phyloP scores from a whole-genome alignment of 2,113 vertebrate genomes.

The Antigone vipio region DNA sequence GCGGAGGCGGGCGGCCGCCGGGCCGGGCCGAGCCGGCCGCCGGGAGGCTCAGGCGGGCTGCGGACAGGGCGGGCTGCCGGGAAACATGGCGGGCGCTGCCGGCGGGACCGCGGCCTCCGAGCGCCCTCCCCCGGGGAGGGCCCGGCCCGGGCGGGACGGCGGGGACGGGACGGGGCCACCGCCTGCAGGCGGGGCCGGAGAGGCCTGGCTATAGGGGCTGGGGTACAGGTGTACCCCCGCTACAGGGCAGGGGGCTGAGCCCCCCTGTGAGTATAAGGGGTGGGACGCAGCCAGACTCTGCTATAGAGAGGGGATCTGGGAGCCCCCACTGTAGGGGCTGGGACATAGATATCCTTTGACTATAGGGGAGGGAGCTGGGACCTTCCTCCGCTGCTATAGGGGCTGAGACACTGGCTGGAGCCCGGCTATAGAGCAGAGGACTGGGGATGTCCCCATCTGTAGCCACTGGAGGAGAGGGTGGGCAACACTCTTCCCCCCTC shows the following conservation, averaged over 20 bases:
- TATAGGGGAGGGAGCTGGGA: no score
- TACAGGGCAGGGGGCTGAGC: neutral
- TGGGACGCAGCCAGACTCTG: neutral
- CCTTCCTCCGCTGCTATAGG: neutral
- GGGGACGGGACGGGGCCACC: neutral
- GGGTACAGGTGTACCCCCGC: neutral
- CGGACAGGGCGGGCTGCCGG: neutral
- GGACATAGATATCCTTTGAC: neutral
- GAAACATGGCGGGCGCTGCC: neutral
- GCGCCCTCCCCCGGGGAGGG: slow-evolving; percentile 16
- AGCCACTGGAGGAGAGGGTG: neutral
- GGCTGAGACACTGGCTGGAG: accelerated
- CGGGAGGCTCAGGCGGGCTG: neutral
- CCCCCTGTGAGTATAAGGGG: no score
- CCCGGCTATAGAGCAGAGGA: neutral
- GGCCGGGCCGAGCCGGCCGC: neutral
- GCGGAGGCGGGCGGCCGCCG: neutral
- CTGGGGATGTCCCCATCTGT: neutral
- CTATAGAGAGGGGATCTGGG: no score
- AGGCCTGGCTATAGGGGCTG: neutral
- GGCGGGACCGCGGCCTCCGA: neutral
- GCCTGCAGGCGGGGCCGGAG: no score
- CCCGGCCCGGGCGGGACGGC: neutral
- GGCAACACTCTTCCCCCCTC: no score
- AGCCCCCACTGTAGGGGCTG: neutral